Base-by-base conservation (phyloP, 2,113 vertebrate species). In the Embiotoca jacksoni region DNA sequence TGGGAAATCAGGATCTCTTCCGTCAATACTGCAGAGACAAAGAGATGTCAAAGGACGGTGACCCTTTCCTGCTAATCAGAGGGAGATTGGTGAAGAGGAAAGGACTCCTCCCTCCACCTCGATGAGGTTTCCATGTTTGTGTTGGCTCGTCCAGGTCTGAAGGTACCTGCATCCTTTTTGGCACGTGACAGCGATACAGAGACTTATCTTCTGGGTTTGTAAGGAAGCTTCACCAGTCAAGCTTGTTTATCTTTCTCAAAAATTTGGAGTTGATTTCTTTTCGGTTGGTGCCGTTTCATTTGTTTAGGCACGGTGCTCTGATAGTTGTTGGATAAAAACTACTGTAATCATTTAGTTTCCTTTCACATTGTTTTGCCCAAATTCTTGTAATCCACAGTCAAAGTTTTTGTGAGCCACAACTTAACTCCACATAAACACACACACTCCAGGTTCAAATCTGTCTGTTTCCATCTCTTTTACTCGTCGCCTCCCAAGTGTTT, bases 111-210 rank as follows among this genome's bases (percentile, higher is more conserved):
- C 92, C 70, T 78, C 47, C 62, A 61, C 84, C 77, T 81, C 79
- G 82, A 90, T 90, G 85, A 90, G 32, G 86, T 83, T 88, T 90
- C 87, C 84, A 89, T 94, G 87, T 94, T 94, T 93, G 80, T 85
- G 62, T 89, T 93, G 91, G 92, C 88, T 56, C 0, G 33, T 36
- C 66, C 62, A 63, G 14, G 41, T 10, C 33, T 77, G 81, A 50
- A 31, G 44, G 9, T 79, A 89, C 88, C 75, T 82, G 88, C 77
- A 84, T 90, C 72, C 81, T 86, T 50, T 82, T 5, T 89, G 86
- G 81, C 85, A 81, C 14, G 23, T 53, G 33, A 56, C 50, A 41
- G 55, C 33, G 72, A 88, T 16, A 61, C 73, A 56, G n/a, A 72
- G 49, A 62, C 65, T 31, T 76, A 56, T 78, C 78, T 69, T 75